These are phyloP conservation scores for Flabesymbios commensalis DNA, from an alignment of 2,888 invertebrate species.

Conservation along the genomic window DNA sequence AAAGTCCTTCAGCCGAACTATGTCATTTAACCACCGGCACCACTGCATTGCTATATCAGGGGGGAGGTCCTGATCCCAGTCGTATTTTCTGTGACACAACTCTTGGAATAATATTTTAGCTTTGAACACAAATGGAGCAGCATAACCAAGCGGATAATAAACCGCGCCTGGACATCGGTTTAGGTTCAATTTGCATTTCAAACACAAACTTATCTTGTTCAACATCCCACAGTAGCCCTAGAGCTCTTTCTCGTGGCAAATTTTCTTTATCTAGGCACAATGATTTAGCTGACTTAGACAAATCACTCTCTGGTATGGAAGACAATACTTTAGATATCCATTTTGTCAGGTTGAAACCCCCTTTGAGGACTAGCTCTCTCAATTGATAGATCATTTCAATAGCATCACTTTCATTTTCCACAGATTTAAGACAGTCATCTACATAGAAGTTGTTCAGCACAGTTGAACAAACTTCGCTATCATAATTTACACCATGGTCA, in stretches of 20 bases:
- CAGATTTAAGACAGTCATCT: slow-evolving; percentile 3
- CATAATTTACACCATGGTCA: neutral
- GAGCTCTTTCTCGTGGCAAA: neutral
- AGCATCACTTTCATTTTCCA: neutral
- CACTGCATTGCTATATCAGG: neutral
- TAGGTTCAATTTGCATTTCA: neutral
- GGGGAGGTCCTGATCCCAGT: neutral
- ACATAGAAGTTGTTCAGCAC: slow-evolving; percentile 4
- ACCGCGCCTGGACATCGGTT: neutral
- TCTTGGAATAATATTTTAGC: neutral
- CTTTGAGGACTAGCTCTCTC: neutral
- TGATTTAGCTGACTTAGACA: neutral
- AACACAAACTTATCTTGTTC: neutral
- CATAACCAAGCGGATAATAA: neutral
- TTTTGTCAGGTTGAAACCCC: neutral
- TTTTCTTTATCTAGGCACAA: neutral
- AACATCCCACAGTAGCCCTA: neutral
- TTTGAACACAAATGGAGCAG: neutral
- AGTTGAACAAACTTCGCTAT: neutral
- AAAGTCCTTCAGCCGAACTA: neutral
- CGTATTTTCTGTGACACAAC: neutral
- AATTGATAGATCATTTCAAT: neutral
- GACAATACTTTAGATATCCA: neutral
- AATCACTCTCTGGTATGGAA: neutral
- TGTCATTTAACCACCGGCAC: neutral